phyloP scores from a whole-genome alignment of 1,140 invertebrate genomes.

The Listronotus bonariensis region DNA sequence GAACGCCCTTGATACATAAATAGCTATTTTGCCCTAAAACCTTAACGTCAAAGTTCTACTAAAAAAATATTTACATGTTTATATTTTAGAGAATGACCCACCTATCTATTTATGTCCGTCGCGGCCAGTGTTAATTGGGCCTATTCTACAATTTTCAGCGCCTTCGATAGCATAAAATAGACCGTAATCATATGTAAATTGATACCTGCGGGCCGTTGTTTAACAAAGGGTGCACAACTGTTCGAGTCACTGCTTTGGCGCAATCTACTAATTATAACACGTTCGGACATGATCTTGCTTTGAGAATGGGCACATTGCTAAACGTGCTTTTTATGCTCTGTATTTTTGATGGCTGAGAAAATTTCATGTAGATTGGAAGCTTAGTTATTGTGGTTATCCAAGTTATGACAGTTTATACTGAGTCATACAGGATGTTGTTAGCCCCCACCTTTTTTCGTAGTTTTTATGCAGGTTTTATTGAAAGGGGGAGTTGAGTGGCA shows the following conservation, averaged over 20 bases:
- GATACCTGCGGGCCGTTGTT: constrained; percentile 24
- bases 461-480: too few species aligned
- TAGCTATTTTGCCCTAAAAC: too few species aligned
- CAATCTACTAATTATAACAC: constrained; percentile 30
- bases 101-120: constrained; percentile 17
- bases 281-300: constrained; percentile 17
- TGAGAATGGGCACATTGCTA: constrained; percentile 2
- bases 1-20: too few species aligned
- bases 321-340: not conserved
- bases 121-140: constrained; percentile 34
- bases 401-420: too few species aligned
- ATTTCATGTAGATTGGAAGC: too few species aligned
- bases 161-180: constrained; percentile 30
- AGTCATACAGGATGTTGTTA: too few species aligned
- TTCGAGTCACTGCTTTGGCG: constrained; percentile 12
- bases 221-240: constrained; percentile 27
- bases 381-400: too few species aligned
- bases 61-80: too few species aligned
- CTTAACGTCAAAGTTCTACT: too few species aligned
- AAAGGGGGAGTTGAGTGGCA: too few species aligned
- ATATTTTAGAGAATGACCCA: not conserved
- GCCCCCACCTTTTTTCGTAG: too few species aligned
- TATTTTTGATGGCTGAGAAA: too few species aligned
- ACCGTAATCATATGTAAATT: constrained; percentile 33
- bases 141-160: constrained; percentile 36